Percentiles rank a stretch among this genome's conserved stretches.
These are phyloP conservation scores for Coptodon bakossiorum DNA, from an alignment of 2,113 vertebrate species.

Conservation along the genomic window DNA sequence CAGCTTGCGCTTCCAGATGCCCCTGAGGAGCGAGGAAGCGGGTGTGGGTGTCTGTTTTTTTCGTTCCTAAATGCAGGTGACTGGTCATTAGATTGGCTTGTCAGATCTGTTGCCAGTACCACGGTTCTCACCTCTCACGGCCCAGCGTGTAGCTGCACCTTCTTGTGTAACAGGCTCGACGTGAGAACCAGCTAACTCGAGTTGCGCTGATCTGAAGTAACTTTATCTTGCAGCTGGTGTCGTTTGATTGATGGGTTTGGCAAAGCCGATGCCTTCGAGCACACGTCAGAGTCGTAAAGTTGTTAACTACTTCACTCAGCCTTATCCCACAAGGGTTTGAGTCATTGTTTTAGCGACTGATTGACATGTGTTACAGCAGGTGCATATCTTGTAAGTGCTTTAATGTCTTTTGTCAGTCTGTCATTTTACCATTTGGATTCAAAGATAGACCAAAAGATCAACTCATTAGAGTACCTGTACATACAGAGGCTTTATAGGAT, in stretches of 20 bases:
- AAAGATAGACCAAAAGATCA: background rate
- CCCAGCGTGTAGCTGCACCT: conserved; percentile 22
- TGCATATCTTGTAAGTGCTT: conserved; percentile 19
- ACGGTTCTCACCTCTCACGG: conserved; percentile 48
- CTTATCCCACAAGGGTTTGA: conserved; percentile 44
- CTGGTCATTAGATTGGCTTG: conserved; percentile 66
- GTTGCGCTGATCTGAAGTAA: conserved; percentile 18
- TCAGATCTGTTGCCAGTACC: conserved; percentile 63
- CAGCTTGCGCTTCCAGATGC: conserved; percentile 66
- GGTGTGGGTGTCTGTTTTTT: conserved; percentile 58
- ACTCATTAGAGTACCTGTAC: background rate
- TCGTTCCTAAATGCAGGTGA: conserved; percentile 57
- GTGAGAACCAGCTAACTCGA: conserved; percentile 24
- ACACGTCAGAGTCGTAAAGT: conserved; percentile 61
- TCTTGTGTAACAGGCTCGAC: conserved; percentile 37
- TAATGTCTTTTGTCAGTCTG: background rate
- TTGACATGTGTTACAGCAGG: conserved; percentile 48
- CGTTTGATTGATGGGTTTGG: conserved; percentile 46
- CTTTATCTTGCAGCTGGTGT: conserved; percentile 48
- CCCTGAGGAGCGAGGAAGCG: conserved; percentile 66
- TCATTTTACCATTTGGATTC: background rate
- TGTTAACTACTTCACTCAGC: conserved; percentile 48
- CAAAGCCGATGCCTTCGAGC: conserved; percentile 49
- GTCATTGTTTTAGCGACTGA: conserved; percentile 55
- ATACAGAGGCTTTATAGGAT: background rate